Evolutionary conservation across 2,113 vertebrate genomes (phyloP), one percentile per base, ranked within the genome.

Genomic region (Lepidothrix coronata): DNA sequence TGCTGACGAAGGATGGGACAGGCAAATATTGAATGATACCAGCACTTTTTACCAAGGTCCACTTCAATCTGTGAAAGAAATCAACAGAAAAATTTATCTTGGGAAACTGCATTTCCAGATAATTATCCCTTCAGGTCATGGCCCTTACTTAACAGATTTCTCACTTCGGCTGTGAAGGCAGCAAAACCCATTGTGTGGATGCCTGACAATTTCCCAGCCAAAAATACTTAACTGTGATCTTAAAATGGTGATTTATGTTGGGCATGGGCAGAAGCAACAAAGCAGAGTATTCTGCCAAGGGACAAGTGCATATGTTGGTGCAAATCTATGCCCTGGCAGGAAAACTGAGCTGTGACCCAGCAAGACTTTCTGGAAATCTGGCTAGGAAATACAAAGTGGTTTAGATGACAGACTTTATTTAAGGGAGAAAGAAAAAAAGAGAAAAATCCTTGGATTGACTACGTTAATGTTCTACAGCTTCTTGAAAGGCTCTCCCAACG

Each of bases 21-120:
- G 92, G 98, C 98, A 91, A 99, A 99, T 97, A 99, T 98, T 46
- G 98, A 99, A 95, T 99, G 98, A 96, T 99, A 99, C 98, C 98
- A 99, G 95, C 98, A 98, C 84, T 98, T 98, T 88, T 98, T 98
- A 66, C 98, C 98, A 1, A 99, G 98, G 96, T 99, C 98, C 94
- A 99, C 98, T 97, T 99, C 98, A 95, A 99, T 99, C 98, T 99
- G 95, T 80, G 52, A 84, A 95, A 96, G 67, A 88, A 93, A 77
- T 83, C 7, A 83, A 86, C 7, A 58, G 1, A 20, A 43, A n/a
- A 31, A n/a, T 49, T 81, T 79, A 93, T n/a, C 62, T n/a, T 28
- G 41, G 16, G 41, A 76, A 95, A 76, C 31, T 20, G 39, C 28
- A 83, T 30, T 86, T 88, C 48, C 52, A 89, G 55, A 46, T 22